These are phyloP conservation scores for Ornithorhynchus anatinus DNA, from an alignment of 2,113 vertebrate species.

Conservation along the genomic window DNA sequence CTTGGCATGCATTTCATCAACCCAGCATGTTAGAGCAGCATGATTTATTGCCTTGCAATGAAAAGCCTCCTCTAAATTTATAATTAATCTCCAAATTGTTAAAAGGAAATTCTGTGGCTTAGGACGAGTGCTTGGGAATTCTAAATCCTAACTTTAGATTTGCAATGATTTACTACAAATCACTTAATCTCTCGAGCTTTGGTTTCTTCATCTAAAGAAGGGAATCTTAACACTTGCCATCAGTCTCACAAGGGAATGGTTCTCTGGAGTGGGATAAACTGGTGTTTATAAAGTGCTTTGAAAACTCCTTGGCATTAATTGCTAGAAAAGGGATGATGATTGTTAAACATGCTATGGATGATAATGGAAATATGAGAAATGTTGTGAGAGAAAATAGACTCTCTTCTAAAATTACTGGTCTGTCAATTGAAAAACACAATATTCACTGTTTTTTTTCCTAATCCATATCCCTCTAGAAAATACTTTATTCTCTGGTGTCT, in stretches of 20 bases:
- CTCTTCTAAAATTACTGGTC: no score
- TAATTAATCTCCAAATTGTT: neutral
- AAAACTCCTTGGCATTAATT: neutral
- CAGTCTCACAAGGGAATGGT: neutral
- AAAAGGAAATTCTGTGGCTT: neutral
- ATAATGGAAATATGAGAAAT: neutral
- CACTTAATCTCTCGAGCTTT: neutral
- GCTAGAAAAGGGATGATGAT: no score
- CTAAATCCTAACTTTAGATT: neutral
- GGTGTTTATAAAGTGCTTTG: neutral
- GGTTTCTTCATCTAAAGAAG: neutral
- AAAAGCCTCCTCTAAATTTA: neutral
- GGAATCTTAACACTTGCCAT: neutral
- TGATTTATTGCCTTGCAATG: neutral
- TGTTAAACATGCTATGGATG: neutral
- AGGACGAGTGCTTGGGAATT: neutral
- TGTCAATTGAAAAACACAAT: no score
- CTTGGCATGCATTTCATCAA: neutral
- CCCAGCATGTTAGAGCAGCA: neutral
- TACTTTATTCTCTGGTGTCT: no score
- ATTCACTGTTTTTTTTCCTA: no score
- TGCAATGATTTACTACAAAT: neutral
- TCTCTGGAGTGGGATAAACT: neutral
- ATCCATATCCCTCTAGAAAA: no score
- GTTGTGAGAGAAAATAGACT: accelerated